A percentile compares a stretch with the other conserved stretches of the same genome.
Conservation (phyloP, 2,888 invertebrate species). For the Drosophila borborema region DNA sequence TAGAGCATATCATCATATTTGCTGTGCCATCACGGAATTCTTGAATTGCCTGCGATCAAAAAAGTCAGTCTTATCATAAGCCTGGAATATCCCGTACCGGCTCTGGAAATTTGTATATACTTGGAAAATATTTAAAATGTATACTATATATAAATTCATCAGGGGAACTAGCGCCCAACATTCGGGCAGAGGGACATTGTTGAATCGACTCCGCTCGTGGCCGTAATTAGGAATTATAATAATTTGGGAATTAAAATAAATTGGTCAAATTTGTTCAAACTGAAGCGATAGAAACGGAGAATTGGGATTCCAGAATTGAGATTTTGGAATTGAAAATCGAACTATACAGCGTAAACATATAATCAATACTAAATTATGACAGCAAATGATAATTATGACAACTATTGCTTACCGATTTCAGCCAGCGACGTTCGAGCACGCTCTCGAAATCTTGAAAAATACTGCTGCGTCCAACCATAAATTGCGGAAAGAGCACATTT, state of each 20-base stretch:
- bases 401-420: slow-evolving; percentile 61
- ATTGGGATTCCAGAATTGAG: background rate
- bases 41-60: slow-evolving; percentile 82
- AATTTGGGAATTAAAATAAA: background rate
- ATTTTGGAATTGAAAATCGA: background rate
- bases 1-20: slow-evolving; percentile 90
- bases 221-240: background rate
- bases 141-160: background rate
- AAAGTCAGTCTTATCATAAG: background rate
- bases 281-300: background rate
- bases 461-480: slow-evolving; percentile 88
- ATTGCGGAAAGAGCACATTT: slow-evolving; percentile 87
- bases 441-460: slow-evolving; percentile 70
- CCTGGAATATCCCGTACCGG: too few species aligned
- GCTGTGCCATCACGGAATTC: slow-evolving; percentile 87
- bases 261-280: background rate
- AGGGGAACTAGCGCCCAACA: background rate
- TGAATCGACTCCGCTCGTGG: too few species aligned
- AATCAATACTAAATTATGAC: too few species aligned
- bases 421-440: slow-evolving; percentile 78
- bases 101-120: background rate
- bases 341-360: background rate
- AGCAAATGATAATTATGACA: background rate
- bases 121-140: background rate
- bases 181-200: background rate